A percentile compares a stretch with the other conserved stretches of the same genome.
Evolutionary conservation across 1,140 invertebrate genomes (phyloP).

Genomic region (Drosophila pseudoananassae): DNA sequence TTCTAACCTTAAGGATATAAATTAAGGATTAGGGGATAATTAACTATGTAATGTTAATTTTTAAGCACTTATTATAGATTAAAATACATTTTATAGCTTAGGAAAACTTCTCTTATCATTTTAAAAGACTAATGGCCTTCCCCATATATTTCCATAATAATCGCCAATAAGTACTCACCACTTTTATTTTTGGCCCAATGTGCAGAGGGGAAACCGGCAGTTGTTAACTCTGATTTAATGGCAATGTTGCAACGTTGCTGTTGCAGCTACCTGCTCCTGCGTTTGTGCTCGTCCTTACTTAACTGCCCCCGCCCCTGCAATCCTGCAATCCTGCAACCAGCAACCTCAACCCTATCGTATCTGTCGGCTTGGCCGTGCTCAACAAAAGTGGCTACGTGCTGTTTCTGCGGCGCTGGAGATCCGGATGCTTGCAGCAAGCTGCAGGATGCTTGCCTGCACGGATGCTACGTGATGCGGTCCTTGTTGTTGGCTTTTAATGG

Average conservation of each 20-base stretch:
- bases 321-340: neutral
- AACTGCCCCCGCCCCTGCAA: constrained; percentile 14
- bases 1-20: neutral
- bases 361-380: constrained; percentile 25
- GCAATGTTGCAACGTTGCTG: constrained; percentile 41
- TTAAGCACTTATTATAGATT: too few species aligned
- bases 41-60: too few species aligned
- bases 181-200: constrained; percentile 22
- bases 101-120: too few species aligned
- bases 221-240: constrained; percentile 82
- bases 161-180: neutral
- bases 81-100: too few species aligned
- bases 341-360: constrained; percentile 6
- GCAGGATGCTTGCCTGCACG: constrained; percentile 19
- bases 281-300: constrained; percentile 35
- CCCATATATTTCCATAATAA: neutral
- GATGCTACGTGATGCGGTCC: constrained; percentile 63
- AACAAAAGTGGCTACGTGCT: constrained; percentile 77
- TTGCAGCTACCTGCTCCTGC: constrained; percentile 38
- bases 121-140: too few species aligned
- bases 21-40: neutral
- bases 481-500: constrained; percentile 73
- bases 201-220: constrained; percentile 62
- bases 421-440: constrained; percentile 31
- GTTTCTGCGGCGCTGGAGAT: constrained; percentile 46